Evolutionary conservation across 2,113 vertebrate genomes (phyloP).

Genomic region (Sclerurus mexicanus): DNA sequence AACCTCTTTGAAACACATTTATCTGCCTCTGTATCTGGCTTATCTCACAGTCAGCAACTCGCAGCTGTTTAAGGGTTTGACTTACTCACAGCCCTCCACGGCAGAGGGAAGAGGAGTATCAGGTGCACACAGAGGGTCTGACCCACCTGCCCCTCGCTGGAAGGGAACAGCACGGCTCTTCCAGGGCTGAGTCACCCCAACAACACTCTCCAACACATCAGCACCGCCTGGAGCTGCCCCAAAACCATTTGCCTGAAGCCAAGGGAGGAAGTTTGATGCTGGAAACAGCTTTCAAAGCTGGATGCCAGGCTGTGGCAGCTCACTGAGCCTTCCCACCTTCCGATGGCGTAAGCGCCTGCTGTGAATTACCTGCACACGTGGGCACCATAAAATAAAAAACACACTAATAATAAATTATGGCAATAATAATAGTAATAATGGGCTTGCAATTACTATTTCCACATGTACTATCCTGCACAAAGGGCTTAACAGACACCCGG

Average conservation of each 20-base stretch:
- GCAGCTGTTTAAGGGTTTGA: neutral
- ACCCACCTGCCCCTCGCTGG: neutral
- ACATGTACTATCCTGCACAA: conserved; percentile 46
- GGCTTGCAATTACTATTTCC: conserved; percentile 57
- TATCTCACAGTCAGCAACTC: conserved; percentile 18
- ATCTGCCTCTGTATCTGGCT: conserved; percentile 44
- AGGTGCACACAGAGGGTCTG: neutral
- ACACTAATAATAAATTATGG: conserved; percentile 53
- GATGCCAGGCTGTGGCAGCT: neutral
- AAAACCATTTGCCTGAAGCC: neutral
- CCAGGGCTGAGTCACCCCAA: neutral
- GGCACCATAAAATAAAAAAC: conserved; percentile 59
- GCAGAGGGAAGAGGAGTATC: neutral
- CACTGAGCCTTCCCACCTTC: neutral
- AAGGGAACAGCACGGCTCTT: neutral
- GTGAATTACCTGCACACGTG: conserved; percentile 44
- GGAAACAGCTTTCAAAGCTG: neutral
- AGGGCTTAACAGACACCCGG: neutral
- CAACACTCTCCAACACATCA: accelerated
- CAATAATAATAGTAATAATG: conserved; percentile 59
- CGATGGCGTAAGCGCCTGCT: neutral
- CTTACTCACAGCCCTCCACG: neutral
- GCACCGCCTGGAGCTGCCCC: neutral
- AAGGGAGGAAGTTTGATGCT: neutral
- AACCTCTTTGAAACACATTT: conserved; percentile 27